Evolutionary conservation across 1,140 invertebrate genomes (phyloP), one percentile per base, ranked within the genome.

Genomic region (Drosophila serrata): DNA sequence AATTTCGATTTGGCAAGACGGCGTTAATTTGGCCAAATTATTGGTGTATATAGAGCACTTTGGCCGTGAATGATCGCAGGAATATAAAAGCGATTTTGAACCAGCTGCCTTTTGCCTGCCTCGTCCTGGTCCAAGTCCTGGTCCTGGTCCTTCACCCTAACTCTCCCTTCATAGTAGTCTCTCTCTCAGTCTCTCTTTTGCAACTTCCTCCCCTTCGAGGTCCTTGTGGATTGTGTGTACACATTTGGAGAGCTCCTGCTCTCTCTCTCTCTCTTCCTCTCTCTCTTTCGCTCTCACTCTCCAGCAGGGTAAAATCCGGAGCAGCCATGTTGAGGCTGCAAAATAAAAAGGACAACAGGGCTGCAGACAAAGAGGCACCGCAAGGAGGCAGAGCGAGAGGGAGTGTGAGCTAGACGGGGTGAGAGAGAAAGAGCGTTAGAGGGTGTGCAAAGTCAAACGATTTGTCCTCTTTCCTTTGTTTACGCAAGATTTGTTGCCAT

Each of bases 401-500:
- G 8, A n/a, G 56, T 29, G 40, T 35, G 35, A 19, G 17, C 6
- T 11, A 57, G 40, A 69, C 31, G 46, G 42, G 48, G 48, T 9
- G 64, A 45, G 60, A 69, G 57, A 31, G 48, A 11, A 60, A 45
- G 60, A 69, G 57, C 37, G 35, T 22, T 40, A 64, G 46, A 46
- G 68, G 75, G 84, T 75, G 74, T 77, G 78, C 51, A 59, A 87
- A 72, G 61, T 76, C 74, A 76, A 76, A 59, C 63, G 76, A 72
- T 63, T 64, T 74, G 67, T 84, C 67, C 75, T 68, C 49, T 48
- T 82, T 75, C 81, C 85, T 85, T 88, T 90, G 85, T 88, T 88
- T 88, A 88, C 85, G 85, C 85, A 88, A 88, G 85, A 88, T 88
- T 88, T 88, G 85, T 90, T 88, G 85, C 85, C 85, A 88, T 88